Percentiles rank a stretch among this genome's conserved stretches.
These are phyloP conservation scores for Lycia hirtaria DNA, from an alignment of 2,888 invertebrate genomes.

Conservation along the genomic window DNA sequence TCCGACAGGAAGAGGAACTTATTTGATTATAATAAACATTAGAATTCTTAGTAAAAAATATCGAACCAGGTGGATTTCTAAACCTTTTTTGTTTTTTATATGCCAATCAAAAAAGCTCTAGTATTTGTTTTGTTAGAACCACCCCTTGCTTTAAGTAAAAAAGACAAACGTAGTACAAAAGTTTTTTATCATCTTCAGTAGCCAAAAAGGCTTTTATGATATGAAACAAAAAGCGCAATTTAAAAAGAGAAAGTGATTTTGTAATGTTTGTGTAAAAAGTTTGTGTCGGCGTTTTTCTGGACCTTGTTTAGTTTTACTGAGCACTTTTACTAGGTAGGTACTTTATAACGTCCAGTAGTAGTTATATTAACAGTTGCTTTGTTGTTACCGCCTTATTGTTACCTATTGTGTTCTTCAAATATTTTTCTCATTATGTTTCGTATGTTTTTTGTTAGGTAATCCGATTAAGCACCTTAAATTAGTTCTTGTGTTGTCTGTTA, in stretches of 20 bases:
- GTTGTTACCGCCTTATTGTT: conserved; percentile 18
- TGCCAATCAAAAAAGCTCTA: conserved; percentile 46
- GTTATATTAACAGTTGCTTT: conserved; percentile 26
- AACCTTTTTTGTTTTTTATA: conserved; percentile 65
- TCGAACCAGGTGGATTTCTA: conserved; percentile 74
- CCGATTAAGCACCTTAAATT: conserved; percentile 11
- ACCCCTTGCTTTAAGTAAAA: conserved; percentile 23
- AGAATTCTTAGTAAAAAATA: conserved; percentile 67
- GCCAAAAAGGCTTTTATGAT: conserved; percentile 54
- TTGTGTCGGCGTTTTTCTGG: conserved; percentile 34
- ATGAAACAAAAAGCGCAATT: conserved; percentile 54
- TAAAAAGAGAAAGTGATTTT: conserved; percentile 69
- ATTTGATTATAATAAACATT: conserved; percentile 83
- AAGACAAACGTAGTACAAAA: conserved; percentile 40
- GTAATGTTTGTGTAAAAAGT: conserved; percentile 27
- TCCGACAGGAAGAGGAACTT: conserved; percentile 83
- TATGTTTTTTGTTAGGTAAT: conserved; percentile 10
- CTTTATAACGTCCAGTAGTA: conserved; percentile 30
- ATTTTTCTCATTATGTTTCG: conserved; percentile 19
- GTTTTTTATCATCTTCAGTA: conserved; percentile 45
- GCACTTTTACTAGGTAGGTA: conserved; percentile 24
- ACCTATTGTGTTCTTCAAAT: conserved; percentile 21
- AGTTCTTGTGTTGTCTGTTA: not conserved
- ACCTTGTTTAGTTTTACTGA: conserved; percentile 41
- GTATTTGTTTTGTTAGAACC: conserved; percentile 64